A percentile compares a stretch with the other conserved stretches of the same genome.
These are phyloP conservation scores for Pandemis corylana DNA, from an alignment of 2,888 invertebrate genomes.

Conservation along the genomic window DNA sequence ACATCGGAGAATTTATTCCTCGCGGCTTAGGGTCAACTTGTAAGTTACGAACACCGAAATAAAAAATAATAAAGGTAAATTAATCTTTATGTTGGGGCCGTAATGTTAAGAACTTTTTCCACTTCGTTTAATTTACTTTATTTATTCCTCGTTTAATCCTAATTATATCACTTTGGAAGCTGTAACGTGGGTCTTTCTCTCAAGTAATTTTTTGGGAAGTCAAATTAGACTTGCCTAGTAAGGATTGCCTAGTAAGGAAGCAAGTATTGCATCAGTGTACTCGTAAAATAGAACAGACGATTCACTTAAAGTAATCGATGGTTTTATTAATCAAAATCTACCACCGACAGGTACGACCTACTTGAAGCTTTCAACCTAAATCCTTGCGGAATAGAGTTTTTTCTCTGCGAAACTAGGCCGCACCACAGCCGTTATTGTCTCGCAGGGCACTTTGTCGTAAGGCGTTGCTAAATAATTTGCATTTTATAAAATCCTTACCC, in stretches of 20 bases:
- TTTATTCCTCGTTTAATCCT: not conserved
- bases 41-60: not conserved
- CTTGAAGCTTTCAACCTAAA: not conserved
- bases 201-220: no score
- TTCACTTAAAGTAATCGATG: not conserved
- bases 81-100: not conserved
- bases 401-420: not conserved
- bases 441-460: not conserved
- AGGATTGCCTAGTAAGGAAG: no score
- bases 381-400: not conserved
- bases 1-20: conserved; percentile 29
- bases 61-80: conserved; percentile 4
- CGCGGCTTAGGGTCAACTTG: conserved; percentile 18
- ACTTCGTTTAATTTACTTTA: not conserved
- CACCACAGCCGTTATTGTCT: not conserved
- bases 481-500: not conserved
- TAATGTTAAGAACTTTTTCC: not conserved
- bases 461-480: not conserved
- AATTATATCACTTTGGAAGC: no score
- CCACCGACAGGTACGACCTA: not conserved
- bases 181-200: no score
- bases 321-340: not conserved
- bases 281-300: not conserved
- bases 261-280: no score
- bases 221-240: no score